Evolutionary conservation across 2,888 invertebrate species (phyloP).

Genomic region (Lepidocyrtoides sp.): DNA sequence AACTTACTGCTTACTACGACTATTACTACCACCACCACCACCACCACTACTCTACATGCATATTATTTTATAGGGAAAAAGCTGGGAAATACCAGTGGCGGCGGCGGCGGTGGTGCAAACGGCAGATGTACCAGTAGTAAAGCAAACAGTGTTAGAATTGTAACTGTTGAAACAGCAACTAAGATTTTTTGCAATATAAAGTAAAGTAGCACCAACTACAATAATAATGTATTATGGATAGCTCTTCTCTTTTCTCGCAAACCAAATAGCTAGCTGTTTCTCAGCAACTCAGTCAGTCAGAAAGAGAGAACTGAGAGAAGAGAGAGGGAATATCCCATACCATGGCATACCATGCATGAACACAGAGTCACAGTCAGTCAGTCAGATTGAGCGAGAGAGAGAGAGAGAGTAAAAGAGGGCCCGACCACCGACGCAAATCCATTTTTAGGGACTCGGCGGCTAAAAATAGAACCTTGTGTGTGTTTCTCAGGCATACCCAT

Average conservation of each 20-base stretch:
- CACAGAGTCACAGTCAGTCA: neutral
- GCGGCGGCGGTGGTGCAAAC: no score
- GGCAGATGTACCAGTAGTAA: neutral
- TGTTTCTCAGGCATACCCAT: constrained; percentile 39
- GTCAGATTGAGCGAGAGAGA: neutral
- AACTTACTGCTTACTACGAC: neutral
- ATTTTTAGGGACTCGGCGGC: constrained; percentile 85
- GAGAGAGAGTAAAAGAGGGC: constrained; percentile 59
- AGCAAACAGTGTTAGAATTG: neutral
- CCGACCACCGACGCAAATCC: constrained; percentile 85
- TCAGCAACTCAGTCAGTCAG: neutral
- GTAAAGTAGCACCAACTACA: no score
- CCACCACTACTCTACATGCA: no score
- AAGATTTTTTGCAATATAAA: constrained; percentile 18
- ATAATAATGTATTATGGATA: no score
- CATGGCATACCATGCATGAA: neutral
- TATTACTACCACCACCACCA: no score
- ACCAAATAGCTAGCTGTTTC: no score
- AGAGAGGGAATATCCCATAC: neutral
- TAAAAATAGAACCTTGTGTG: constrained; percentile 82
- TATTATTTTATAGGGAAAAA: no score
- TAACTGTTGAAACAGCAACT: neutral
- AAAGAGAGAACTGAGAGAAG: neutral
- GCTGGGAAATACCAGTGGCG: constrained; percentile 12
- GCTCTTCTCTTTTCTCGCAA: no score